Conservation (phyloP, 1,140 invertebrate genomes). For the Antheraea mylitta region DNA sequence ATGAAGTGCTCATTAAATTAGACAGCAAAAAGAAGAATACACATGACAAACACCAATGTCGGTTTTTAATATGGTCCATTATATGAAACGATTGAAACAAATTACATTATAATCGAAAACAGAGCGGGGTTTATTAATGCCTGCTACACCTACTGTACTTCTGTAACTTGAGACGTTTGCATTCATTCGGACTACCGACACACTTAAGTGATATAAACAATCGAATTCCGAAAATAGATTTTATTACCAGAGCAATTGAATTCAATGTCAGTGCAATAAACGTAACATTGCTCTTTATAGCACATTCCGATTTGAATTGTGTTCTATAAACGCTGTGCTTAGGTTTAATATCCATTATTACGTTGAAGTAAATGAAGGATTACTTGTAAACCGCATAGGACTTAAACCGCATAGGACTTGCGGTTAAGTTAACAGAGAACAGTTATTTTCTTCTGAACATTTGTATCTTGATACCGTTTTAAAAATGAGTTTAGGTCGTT, state of each 20-base stretch:
- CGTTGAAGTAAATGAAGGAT: conserved; percentile 25
- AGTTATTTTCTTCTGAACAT: conserved; percentile 32
- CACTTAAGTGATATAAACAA: conserved; percentile 53
- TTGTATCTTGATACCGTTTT: conserved; percentile 12
- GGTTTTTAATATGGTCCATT: not conserved
- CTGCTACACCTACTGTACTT: conserved; percentile 38
- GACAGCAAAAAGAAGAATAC: too few species aligned
- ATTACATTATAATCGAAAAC: too few species aligned
- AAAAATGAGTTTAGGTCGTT: not conserved
- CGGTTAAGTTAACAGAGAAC: conserved; percentile 32
- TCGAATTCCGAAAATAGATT: conserved; percentile 59
- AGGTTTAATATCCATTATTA: conserved; percentile 36
- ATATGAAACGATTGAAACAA: not conserved
- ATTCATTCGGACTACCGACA: conserved; percentile 48
- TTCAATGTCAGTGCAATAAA: conserved; percentile 51
- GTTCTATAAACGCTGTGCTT: conserved; percentile 40
- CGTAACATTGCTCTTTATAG: conserved; percentile 41
- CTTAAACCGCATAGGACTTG: conserved; percentile 42
- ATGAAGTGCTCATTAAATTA: too few species aligned
- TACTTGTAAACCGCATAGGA: conserved; percentile 35
- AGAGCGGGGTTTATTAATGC: conserved; percentile 33
- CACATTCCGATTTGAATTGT: conserved; percentile 34
- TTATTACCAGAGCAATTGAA: conserved; percentile 59
- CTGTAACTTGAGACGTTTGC: conserved; percentile 57
- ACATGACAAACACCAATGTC: too few species aligned